Evolutionary conservation across 1,140 invertebrate genomes (phyloP).

Genomic region (Drosophila bifasciata): DNA sequence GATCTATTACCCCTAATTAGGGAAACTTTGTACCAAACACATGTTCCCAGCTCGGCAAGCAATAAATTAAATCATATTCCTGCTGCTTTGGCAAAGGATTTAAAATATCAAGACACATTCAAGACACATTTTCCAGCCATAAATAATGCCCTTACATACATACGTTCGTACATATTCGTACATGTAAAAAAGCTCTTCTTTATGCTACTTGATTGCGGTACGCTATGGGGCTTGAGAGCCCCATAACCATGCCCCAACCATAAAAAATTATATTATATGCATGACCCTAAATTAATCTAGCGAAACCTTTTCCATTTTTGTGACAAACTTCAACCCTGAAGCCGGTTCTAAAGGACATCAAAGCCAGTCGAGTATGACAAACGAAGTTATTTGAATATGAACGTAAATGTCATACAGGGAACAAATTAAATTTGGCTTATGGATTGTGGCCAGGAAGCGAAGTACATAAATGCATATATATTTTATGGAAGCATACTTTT

Average conservation of each 20-base stretch:
- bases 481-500: slow-evolving; percentile 16
- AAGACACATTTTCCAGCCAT: slow-evolving; percentile 52
- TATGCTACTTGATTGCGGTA: slow-evolving; percentile 62
- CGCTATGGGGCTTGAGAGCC: slow-evolving; percentile 4
- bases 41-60: slow-evolving; percentile 47
- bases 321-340: slow-evolving; percentile 36
- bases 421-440: slow-evolving; percentile 79
- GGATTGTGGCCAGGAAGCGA: slow-evolving; percentile 33
- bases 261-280: slow-evolving; percentile 83
- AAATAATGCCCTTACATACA: slow-evolving; percentile 52
- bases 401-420: slow-evolving; percentile 73
- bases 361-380: slow-evolving; percentile 76
- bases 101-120: slow-evolving; percentile 40
- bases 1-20: slow-evolving; percentile 62
- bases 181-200: slow-evolving; percentile 52
- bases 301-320: slow-evolving; percentile 67
- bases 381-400: slow-evolving; percentile 76
- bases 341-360: slow-evolving; percentile 52
- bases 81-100: slow-evolving; percentile 44
- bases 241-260: slow-evolving; percentile 11
- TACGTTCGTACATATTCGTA: too few relatives aligned
- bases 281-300: slow-evolving; percentile 83
- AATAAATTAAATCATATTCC: slow-evolving; percentile 65
- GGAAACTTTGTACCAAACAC: slow-evolving; percentile 43
- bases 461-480: background rate